Evolutionary conservation across 2,888 invertebrate genomes (phyloP).

Genomic region (Polydrusus cervinus): DNA sequence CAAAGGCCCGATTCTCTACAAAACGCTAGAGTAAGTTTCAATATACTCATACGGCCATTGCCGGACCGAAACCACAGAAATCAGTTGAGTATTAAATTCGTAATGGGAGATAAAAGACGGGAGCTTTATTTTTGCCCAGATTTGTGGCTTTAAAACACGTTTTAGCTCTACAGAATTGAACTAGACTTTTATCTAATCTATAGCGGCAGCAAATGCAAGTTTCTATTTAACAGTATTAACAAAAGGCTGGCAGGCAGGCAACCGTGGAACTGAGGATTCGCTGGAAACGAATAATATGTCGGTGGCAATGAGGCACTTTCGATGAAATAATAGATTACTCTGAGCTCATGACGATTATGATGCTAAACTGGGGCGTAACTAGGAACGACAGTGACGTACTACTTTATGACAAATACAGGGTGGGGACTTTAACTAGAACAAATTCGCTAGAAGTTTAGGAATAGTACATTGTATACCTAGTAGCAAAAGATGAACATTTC

Average conservation of each 20-base stretch:
- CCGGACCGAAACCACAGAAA: slow-evolving; percentile 50
- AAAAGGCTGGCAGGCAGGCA: slow-evolving; percentile 52
- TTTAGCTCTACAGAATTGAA: slow-evolving; percentile 56
- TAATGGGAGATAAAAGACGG: slow-evolving; percentile 47
- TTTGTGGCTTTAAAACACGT: slow-evolving; percentile 56
- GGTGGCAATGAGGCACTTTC: slow-evolving; percentile 44
- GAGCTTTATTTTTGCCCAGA: slow-evolving; percentile 56
- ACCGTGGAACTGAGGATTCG: slow-evolving; percentile 39
- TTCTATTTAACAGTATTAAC: slow-evolving; percentile 54
- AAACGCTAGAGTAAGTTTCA: slow-evolving; percentile 50
- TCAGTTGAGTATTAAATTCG: slow-evolving; percentile 56
- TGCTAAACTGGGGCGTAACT: slow-evolving; percentile 29
- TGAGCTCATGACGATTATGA: slow-evolving; percentile 37
- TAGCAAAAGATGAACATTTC: no score
- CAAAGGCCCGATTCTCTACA: slow-evolving; percentile 30
- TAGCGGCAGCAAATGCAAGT: slow-evolving; percentile 49
- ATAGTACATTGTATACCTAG: no score
- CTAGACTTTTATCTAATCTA: slow-evolving; percentile 57
- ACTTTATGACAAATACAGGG: no score
- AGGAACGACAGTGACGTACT: slow-evolving; percentile 19
- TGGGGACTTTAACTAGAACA: no score
- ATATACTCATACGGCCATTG: slow-evolving; percentile 44
- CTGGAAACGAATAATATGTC: slow-evolving; percentile 48
- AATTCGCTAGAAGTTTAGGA: no score
- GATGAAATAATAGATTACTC: slow-evolving; percentile 51